Evolutionary conservation across 92 coral and sea anemone genomes (phyloP), one percentile per base, ranked within the genome.

Genomic region (Virgularia gustaviana): DNA sequence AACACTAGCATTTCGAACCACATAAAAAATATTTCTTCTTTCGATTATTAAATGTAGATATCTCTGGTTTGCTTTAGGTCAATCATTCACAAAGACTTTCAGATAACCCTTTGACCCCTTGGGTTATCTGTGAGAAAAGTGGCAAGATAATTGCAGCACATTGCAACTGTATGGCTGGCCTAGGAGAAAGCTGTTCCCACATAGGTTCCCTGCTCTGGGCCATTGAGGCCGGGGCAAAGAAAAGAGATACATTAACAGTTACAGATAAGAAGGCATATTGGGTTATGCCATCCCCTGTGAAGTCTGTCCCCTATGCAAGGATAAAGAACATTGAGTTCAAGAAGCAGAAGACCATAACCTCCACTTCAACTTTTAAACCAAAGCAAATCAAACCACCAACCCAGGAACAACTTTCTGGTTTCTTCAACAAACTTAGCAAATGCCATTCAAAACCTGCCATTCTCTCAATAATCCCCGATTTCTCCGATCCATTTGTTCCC

Each of bases 241-340:
- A 67, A 36, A 77, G 83, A 63, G 83, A 82, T 47, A 76, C 87
- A 1, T 41, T 75, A 36, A 75, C 70, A 38, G 36, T 63, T 29
- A 33, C 23, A n/a, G n/a, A n/a, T n/a, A n/a, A n/a, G n/a, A n/a
- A n/a, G n/a, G n/a, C n/a, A n/a, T n/a, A n/a, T n/a, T n/a, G n/a
- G n/a, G n/a, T n/a, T n/a, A n/a, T n/a, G n/a, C n/a, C n/a, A n/a
- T n/a, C n/a, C n/a, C n/a, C 45, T 9, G 58, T 63, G 25, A 63
- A 63, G 23, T 35, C 39, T 16, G 71, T 63, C 37, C 71, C 71
- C 27, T 64, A 36, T 35, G 5, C 52, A 15, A 64, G 25, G 47
- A 22, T 64, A 12, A 38, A 33, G 32, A 29, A 35, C 12, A 64
- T 64, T 18, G 47, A 64, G 4, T 53, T 35, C 37, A 51, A 66